Conservation (phyloP, 1,140 invertebrate species). For the Panulirus ornatus region DNA sequence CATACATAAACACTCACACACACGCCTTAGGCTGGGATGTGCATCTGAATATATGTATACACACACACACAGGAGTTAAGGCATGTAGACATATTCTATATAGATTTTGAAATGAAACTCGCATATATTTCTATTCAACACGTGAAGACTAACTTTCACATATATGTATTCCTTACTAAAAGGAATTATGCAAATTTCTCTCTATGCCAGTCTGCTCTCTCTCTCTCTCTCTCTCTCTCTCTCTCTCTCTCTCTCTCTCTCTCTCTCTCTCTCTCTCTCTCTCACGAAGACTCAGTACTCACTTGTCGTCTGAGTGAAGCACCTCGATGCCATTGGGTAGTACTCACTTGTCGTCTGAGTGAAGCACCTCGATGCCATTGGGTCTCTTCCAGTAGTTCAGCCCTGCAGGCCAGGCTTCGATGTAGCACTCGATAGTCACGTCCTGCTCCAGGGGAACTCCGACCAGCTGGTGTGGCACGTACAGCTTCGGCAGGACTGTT, state of each 20-base stretch:
- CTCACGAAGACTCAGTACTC: no score
- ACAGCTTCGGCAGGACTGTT: constrained; percentile 91
- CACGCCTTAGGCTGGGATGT: no score
- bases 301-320: constrained; percentile 81
- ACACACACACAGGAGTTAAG: no score
- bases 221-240: background rate
- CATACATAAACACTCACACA: no score
- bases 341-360: constrained; percentile 77
- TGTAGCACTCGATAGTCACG: constrained; percentile 91
- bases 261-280: no score
- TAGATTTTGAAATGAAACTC: no score
- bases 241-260: constrained; percentile 26
- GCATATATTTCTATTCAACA: no score
- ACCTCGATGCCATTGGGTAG: constrained; percentile 80
- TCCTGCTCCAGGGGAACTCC: constrained; percentile 90
- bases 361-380: constrained; percentile 83
- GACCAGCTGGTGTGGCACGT: constrained; percentile 92
- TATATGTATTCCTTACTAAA: no score
- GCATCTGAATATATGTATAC: no score
- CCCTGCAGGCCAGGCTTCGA: constrained; percentile 92
- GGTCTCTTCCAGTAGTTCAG: constrained; percentile 81
- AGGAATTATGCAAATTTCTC: no score
- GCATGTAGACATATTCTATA: no score
- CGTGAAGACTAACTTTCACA: no score
- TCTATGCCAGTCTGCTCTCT: background rate